These are phyloP conservation scores for Cettia cetti DNA, from an alignment of 2,113 vertebrate species.

Conservation along the genomic window DNA sequence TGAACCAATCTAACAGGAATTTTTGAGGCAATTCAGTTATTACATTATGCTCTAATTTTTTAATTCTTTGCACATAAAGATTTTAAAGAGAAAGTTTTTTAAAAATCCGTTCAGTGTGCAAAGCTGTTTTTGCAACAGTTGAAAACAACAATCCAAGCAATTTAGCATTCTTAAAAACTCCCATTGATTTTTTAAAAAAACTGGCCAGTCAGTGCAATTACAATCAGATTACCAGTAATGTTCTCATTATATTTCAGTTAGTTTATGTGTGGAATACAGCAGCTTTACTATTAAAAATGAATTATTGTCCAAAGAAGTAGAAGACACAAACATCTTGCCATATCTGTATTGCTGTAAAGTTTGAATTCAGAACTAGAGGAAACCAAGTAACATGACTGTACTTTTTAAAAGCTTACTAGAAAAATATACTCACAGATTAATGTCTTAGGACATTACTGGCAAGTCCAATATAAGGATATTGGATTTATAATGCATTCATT, in stretches of 20 bases:
- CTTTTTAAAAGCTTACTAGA: not conserved
- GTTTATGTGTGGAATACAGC: not conserved
- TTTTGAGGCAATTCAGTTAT: not conserved
- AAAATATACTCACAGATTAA: not conserved
- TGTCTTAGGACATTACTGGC: not conserved
- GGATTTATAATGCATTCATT: not conserved
- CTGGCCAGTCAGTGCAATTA: not conserved
- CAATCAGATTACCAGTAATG: not conserved
- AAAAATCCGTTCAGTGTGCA: not conserved
- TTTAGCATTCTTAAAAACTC: conserved; percentile 9
- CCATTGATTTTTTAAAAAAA: conserved; percentile 24
- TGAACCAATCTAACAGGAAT: not conserved
- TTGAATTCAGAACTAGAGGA: not conserved
- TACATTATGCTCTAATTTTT: not conserved
- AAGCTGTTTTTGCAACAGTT: not conserved
- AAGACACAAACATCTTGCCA: not conserved
- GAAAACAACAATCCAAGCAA: conserved; percentile 8
- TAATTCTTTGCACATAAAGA: not conserved
- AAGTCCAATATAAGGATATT: not conserved
- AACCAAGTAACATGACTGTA: not conserved
- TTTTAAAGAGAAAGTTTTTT: not conserved
- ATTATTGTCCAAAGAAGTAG: not conserved
- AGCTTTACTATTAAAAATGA: conserved; percentile 4
- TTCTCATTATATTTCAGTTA: conserved; percentile 13
- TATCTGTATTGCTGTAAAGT: not conserved